Base-by-base conservation (phyloP, 2,888 invertebrate species). In the Ichneumoninae sp. region DNA sequence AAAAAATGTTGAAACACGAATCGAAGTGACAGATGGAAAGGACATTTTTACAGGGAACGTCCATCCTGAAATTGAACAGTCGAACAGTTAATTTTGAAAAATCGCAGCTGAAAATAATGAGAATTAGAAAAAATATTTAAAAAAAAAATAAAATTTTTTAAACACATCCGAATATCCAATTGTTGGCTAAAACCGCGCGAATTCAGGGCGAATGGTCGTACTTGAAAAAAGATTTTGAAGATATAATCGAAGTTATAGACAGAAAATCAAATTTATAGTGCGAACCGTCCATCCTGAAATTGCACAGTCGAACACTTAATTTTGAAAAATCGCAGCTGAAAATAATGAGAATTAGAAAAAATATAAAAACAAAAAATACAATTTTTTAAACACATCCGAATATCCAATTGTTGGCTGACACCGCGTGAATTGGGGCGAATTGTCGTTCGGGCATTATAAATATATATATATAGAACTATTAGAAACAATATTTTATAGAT, bases 401-500 rank as follows among this genome's bases (percentile, higher is more conserved):
- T 33, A 16, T 30, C 60, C 60, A 63, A 63, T 63, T n/a, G 33
- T 33, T 63, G 1, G 6, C 6, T 63, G 7, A 16, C 4, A 63
- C 26, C 26, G 63, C 63, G 63, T 33, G 33, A 63, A 33, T 63
- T 63, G 6, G n/a, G 63, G 6, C n/a, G 16, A 33, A 30, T 30
- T 4, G 13, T 33, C 16, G 13, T 5, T 63, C 63, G 33, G 16
- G n/a, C 16, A 63, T 63, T 6, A 16, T 10, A 16, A 33, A 63
- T 33, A 63, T 1, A n/a, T 13, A 16, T 63, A 63, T 8, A 19
- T n/a, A 63, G 8, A 30, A 57, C 26, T 57, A 16, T 30, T 30
- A 63, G n/a, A n/a, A 33, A 71, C 5, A 54, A 54, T 7, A 75
- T 76, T 82, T 54, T 26, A 66, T 66, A 57, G 16, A 47, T 74